Evolutionary conservation across 1,140 invertebrate genomes (phyloP).

Genomic region (Asobara japonica): DNA sequence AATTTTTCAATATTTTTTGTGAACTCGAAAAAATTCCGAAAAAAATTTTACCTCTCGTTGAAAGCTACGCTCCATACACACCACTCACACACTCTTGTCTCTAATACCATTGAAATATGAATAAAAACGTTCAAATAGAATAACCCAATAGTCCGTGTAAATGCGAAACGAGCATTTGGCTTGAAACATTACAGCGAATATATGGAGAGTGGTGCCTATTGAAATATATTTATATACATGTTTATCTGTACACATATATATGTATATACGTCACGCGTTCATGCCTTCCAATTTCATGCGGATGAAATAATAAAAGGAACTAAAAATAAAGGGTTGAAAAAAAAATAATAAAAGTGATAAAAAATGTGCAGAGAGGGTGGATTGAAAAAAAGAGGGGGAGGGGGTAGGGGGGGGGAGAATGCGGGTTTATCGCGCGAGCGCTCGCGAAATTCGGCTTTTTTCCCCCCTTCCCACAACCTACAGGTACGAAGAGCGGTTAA

Average conservation of each 20-base stretch:
- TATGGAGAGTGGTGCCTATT: conserved; percentile 26
- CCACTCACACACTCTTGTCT: neutral
- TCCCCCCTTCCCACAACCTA: conserved; percentile 26
- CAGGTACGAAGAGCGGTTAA: conserved; percentile 45
- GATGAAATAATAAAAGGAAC: neutral
- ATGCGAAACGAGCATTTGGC: conserved; percentile 1
- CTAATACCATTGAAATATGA: neutral
- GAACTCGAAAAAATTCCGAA: neutral
- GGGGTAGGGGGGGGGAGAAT: conserved; percentile 54
- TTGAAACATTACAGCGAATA: conserved; percentile 12
- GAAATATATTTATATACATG: conserved; percentile 20
- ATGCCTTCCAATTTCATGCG: conserved; percentile 13
- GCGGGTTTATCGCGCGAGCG: conserved; percentile 47
- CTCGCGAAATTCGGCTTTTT: conserved; percentile 58
- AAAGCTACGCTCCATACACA: neutral
- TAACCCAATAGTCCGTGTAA: conserved; percentile 6
- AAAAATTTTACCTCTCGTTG: neutral
- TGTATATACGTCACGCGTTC: conserved; percentile 41
- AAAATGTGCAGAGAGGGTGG: conserved; percentile 52
- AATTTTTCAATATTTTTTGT: neutral
- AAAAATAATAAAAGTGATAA: neutral
- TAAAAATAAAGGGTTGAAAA: neutral
- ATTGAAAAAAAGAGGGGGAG: conserved; percentile 39
- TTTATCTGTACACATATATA: conserved; percentile 25
- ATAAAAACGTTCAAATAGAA: conserved; percentile 4